Evolutionary conservation across 2,797 vertebrate species (phyloP), one percentile per base, ranked within the genome.

Genomic region (Parauchenoglanis punctatus): DNA sequence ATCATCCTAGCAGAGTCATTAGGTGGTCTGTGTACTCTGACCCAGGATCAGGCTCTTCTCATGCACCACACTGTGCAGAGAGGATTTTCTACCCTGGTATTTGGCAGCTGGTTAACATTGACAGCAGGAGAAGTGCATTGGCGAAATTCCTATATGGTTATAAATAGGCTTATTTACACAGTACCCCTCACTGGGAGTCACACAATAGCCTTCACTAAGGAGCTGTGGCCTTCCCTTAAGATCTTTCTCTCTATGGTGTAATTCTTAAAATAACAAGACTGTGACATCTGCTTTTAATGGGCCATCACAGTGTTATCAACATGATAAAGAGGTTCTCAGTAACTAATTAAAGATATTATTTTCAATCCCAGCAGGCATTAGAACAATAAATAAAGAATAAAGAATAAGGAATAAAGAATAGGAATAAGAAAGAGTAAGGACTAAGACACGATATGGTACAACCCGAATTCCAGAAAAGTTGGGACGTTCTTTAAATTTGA

Each of bases 61-160:
- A 91, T 84, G 80, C 86, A 81, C 80, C 81, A 84, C 84, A 76
- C 76, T 61, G 63, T 78, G 76, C 65, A 67, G 75, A 78, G n/a
- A 78, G 85, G 25, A 86, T 87, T 77, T 85, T 86, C 75, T 46
- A 87, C 75, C 85, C 77, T 77, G 80, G 23, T 58, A 68, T 46
- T 1, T 88, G 91, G 86, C 87, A 83, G 52, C 8, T 15, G 80
- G 80, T 88, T 89, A 90, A 59, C 25, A 23, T 76, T 83, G 31
- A 85, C 87, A 83, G 78, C 86, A 84, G 87, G 88, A 86, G 67
- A 61, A 92, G 90, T n/a, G 84, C 92, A 93, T 92, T 92, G 93
- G 92, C 93, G 93, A 94, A 93, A 94, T 95, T 94, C 93, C 92
- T 91, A 49, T 87, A 85, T 90, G 88, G 92, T 91, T 95, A 95